phyloP scores from a whole-genome alignment of 2,113 vertebrate species.

The Platichthys stellatus region DNA sequence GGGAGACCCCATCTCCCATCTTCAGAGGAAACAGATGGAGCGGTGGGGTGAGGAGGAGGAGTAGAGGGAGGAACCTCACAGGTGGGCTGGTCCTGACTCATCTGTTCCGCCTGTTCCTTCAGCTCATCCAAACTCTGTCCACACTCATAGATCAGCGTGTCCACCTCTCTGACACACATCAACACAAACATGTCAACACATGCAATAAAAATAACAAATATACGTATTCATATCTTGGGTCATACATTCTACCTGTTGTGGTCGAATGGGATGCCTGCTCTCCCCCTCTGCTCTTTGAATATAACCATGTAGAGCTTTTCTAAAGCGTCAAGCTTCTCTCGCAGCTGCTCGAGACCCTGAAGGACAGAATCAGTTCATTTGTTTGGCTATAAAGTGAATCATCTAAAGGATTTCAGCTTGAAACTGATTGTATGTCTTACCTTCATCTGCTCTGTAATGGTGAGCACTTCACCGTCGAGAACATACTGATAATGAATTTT shows the following conservation, averaged over 20 bases:
- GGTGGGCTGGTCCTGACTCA: not conserved
- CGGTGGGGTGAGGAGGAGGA: conserved; percentile 21
- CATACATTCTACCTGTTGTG: conserved; percentile 79
- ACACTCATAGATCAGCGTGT: conserved; percentile 86
- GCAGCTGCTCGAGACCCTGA: conserved; percentile 83
- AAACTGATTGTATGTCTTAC: conserved; percentile 67
- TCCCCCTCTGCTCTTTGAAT: conserved; percentile 39
- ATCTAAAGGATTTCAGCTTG: not conserved
- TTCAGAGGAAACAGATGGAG: conserved; percentile 2
- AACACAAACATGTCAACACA: not conserved
- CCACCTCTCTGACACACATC: conserved; percentile 82
- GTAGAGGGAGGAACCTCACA: not conserved
- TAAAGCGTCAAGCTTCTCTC: conserved; percentile 78
- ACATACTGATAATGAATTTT: no score
- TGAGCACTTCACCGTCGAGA: no score
- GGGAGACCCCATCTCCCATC: not conserved
- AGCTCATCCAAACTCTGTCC: conserved; percentile 86
- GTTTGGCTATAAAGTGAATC: not conserved
- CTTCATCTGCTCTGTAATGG: conserved; percentile 80
- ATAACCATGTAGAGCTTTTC: conserved; percentile 62
- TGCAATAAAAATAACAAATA: not conserved
- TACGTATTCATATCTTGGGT: not conserved
- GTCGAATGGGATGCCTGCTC: conserved; percentile 74
- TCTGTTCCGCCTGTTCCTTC: conserved; percentile 81
- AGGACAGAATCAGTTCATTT: not conserved